Percentiles rank a stretch among this genome's conserved stretches.
Conservation (phyloP, 2,113 vertebrate genomes). For the Acanthochromis polyacanthus region DNA sequence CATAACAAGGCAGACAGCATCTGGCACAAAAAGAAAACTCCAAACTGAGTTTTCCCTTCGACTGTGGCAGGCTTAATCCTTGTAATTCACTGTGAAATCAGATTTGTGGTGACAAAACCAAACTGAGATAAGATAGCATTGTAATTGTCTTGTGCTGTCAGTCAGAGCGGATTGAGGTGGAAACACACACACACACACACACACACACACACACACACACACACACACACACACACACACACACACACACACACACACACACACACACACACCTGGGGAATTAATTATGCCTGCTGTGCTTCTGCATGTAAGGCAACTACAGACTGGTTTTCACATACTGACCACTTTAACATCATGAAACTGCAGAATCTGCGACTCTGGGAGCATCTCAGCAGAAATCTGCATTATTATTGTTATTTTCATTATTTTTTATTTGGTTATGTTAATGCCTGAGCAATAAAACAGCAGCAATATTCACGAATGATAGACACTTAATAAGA, state of each 20-base stretch:
- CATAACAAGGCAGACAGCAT: conserved; percentile 29
- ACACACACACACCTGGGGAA: conserved; percentile 22
- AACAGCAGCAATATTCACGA: too few species aligned
- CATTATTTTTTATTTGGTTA: too few species aligned
- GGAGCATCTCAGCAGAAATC: too few species aligned
- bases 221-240: conserved; percentile 2
- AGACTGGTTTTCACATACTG: not conserved
- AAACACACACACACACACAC: conserved; percentile 1
- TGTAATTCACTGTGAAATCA: conserved; percentile 66
- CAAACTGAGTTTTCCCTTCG: conserved; percentile 28
- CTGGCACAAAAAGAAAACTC: conserved; percentile 15
- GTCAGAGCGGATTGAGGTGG: conserved; percentile 22
- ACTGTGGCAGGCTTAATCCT: conserved; percentile 30
- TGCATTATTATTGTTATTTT: too few species aligned
- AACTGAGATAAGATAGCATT: conserved; percentile 50
- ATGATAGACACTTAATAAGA: too few species aligned
- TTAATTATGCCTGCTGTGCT: conserved; percentile 5
- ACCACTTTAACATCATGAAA: conserved; percentile 7
- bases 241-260: conserved; percentile 1
- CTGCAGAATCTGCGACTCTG: not conserved
- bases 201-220: not conserved
- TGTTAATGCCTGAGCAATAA: too few species aligned
- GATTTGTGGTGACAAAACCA: conserved; percentile 60
- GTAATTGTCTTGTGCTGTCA: conserved; percentile 54
- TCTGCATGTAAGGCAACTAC: too few species aligned